Evolutionary conservation across 2,888 invertebrate genomes (phyloP).

Genomic region (Lasioglossum lativentre): DNA sequence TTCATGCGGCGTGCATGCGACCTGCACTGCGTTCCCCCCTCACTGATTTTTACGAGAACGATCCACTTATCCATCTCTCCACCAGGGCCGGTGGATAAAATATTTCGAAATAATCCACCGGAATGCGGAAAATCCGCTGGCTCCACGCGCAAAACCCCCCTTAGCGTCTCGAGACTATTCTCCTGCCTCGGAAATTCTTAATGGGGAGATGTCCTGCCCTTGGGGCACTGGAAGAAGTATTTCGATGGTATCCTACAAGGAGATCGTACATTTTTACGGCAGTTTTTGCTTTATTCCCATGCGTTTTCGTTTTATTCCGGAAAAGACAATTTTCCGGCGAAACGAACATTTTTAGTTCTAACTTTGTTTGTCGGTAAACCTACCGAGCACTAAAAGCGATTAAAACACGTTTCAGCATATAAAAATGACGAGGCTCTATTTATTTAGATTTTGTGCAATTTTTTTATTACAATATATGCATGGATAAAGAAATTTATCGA

Average conservation of each 20-base stretch:
- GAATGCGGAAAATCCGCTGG: background rate
- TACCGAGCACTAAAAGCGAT: no score
- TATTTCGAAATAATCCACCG: background rate
- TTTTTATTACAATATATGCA: no score
- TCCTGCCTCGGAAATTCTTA: background rate
- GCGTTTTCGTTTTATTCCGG: background rate
- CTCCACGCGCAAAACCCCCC: background rate
- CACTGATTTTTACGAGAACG: conserved; percentile 5
- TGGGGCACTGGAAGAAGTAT: no score
- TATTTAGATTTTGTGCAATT: no score
- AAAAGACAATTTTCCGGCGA: background rate
- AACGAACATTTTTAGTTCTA: background rate
- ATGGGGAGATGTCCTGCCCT: background rate
- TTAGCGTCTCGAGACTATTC: background rate
- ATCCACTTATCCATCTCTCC: background rate
- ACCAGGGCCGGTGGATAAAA: background rate
- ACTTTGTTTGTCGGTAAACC: no score
- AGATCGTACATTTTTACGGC: background rate
- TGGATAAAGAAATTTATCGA: no score
- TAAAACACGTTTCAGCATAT: no score
- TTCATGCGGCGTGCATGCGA: background rate
- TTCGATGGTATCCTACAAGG: background rate
- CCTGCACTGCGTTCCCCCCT: background rate
- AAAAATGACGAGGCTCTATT: no score
- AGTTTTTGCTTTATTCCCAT: background rate